Evolutionary conservation across 2,797 vertebrate genomes (phyloP).

Genomic region (Ctenopoma multispine): DNA sequence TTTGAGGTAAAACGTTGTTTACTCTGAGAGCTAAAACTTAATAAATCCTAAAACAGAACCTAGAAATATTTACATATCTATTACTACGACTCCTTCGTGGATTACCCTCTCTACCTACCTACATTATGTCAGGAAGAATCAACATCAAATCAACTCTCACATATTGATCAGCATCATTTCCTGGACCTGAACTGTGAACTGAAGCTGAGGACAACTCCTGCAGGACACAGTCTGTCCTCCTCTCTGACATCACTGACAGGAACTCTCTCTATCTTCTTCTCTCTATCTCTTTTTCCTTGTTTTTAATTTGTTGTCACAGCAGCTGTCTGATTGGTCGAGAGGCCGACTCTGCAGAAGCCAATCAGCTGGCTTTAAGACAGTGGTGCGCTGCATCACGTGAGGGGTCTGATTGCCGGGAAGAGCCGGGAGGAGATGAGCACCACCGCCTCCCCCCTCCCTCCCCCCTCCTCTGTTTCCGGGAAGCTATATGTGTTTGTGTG

Average conservation of each 20-base stretch:
- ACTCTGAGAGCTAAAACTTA: not conserved
- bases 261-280: slow-evolving; percentile 29
- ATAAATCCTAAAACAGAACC: too few species aligned
- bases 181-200: not conserved
- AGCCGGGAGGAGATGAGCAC: slow-evolving; percentile 41
- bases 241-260: slow-evolving; percentile 37
- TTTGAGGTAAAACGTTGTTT: not conserved
- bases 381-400: slow-evolving; percentile 52
- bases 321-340: slow-evolving; percentile 35
- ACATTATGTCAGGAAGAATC: too few species aligned
- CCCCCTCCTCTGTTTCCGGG: slow-evolving; percentile 51
- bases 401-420: slow-evolving; percentile 64
- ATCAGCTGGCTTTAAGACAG: slow-evolving; percentile 16
- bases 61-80: too few species aligned
- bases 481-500: slow-evolving; percentile 43
- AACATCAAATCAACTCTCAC: too few species aligned
- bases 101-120: too few species aligned
- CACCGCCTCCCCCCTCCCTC: too few species aligned
- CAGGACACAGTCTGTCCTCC: slow-evolving; percentile 27
- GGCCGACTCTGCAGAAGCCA: slow-evolving; percentile 30
- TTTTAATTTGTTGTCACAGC: slow-evolving; percentile 1
- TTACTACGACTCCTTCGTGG: too few species aligned
- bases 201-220: slow-evolving; percentile 4
- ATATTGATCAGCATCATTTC: too few species aligned
- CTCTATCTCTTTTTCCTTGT: slow-evolving; percentile 3